These are phyloP conservation scores for Dipus sagitta DNA, from an alignment of 2,797 vertebrate species.

Conservation along the genomic window DNA sequence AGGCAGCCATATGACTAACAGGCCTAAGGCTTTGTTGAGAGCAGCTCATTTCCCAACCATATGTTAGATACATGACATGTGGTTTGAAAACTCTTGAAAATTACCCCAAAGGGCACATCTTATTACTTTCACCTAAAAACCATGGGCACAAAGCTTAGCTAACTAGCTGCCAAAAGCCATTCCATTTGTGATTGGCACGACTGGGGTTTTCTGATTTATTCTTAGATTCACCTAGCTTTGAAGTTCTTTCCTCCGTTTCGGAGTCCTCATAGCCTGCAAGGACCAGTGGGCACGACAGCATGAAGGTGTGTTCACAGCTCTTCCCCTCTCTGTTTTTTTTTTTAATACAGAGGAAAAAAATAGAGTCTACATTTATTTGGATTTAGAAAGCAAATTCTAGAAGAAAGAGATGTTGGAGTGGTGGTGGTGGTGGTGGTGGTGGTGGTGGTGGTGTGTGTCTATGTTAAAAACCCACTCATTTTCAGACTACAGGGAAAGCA, in stretches of 20 bases:
- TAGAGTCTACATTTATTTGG: conserved; percentile 54
- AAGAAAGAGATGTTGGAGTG: conserved; percentile 14
- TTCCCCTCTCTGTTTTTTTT: background rate
- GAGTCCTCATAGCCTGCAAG: background rate
- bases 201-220: background rate
- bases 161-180: background rate
- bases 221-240: background rate
- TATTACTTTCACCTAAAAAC: background rate
- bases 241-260: background rate
- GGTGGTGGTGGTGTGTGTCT: background rate
- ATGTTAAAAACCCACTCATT: conserved; percentile 23
- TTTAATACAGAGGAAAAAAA: conserved; percentile 24
- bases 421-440: background rate
- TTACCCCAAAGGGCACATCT: background rate
- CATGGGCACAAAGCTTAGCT: background rate
- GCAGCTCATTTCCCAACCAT: background rate
- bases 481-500: conserved; percentile 12
- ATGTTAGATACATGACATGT: background rate
- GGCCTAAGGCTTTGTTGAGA: background rate
- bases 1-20: background rate
- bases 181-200: background rate
- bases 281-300: background rate
- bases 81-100: background rate
- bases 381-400: conserved; percentile 24
- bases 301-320: background rate